Evolutionary conservation across 2,888 invertebrate genomes (phyloP), one percentile per base, ranked within the genome.

Genomic region (Hofmannophila pseudospretella): DNA sequence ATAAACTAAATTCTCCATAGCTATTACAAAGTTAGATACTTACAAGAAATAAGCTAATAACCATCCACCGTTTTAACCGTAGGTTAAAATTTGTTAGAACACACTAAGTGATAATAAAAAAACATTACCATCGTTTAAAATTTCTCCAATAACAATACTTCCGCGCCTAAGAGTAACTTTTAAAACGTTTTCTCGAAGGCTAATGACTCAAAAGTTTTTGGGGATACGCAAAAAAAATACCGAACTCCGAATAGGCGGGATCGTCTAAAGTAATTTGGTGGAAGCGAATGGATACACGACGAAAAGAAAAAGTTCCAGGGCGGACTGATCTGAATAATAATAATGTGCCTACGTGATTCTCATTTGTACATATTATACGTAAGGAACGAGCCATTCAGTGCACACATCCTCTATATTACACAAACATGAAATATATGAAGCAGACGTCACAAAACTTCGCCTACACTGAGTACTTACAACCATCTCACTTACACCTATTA

Each of bases 151-250:
- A 16, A 34, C 34, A 29, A 38, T 34, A 22, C 4, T 19, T 23
- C 14, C 7, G 10, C 5, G n/a, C 26, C 32, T 1, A 29, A 45
- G 45, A 34, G 33, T 27, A 45, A 45, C 48, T 52, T 52, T 47
- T 44, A 45, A 51, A 51, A 44, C 36, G 35, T 31, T 32, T 42
- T 22, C 9, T 4, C 19, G 14, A 5, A 35, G 48, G 40, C 53
- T 66, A 65, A 66, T 62, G 66, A 61, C 61, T 61, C 31, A 50
- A 62, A 65, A 59, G 43, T 62, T 64, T 59, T 52, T 51, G 45
- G 27, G 23, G 47, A 44, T 51, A 42, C 40, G 42, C 45, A 44
- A 54, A 62, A 59, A 60, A 59, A 51, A 49, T 40, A 35, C 38
- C 27, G 47, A 59, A 66, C 58, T 51, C 44, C 48, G 38, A 60